phyloP scores from a whole-genome alignment of 2,797 vertebrate genomes.

The Malurus leucopterus region DNA sequence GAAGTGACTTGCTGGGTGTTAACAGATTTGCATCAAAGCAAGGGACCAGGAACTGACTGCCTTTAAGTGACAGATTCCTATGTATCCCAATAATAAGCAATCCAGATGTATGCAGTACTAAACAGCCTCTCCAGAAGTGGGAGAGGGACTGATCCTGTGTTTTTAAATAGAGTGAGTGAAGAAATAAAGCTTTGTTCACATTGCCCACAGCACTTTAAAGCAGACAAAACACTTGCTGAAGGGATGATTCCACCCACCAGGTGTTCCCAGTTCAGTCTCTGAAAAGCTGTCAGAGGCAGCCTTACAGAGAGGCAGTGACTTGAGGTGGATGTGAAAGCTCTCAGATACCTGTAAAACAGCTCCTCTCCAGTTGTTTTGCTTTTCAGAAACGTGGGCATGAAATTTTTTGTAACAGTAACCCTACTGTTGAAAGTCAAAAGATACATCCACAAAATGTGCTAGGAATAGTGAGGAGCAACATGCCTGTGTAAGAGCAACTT shows the following conservation, averaged over 20 bases:
- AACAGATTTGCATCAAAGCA: neutral
- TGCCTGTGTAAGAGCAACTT: conserved; percentile 44
- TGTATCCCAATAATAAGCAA: neutral
- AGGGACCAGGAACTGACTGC: neutral
- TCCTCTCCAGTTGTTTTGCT: neutral
- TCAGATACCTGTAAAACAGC: neutral
- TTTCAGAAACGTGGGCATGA: neutral
- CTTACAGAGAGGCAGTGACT: neutral
- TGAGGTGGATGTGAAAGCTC: neutral
- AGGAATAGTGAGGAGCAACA: neutral
- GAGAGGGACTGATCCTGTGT: neutral
- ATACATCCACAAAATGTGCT: neutral
- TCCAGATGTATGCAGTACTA: neutral
- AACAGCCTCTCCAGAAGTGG: neutral
- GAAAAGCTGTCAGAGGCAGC: neutral
- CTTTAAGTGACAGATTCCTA: neutral
- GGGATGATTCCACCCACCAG: neutral
- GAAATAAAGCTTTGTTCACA: neutral
- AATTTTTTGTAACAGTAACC: neutral
- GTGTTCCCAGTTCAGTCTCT: neutral
- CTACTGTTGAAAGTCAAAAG: neutral
- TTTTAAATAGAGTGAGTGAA: neutral
- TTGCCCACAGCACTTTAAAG: neutral
- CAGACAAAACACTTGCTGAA: neutral
- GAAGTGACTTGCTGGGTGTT: neutral